Percentiles rank a stretch among this genome's conserved stretches.
Evolutionary conservation across 1,140 invertebrate genomes (phyloP).

Genomic region (Papilio dardanus): DNA sequence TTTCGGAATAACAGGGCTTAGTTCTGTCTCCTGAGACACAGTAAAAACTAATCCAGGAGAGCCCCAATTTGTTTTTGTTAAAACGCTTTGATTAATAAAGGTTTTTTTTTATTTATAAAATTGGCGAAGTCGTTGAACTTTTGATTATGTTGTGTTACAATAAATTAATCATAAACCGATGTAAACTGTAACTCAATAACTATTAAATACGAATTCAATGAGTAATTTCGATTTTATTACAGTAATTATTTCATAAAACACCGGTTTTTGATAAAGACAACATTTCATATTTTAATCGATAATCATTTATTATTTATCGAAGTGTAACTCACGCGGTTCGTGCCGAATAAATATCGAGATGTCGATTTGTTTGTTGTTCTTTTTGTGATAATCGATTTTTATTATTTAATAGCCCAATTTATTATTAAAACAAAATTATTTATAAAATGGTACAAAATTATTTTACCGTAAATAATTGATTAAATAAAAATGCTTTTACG

Average conservation of each 20-base stretch:
- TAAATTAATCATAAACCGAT: background rate
- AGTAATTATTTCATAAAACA: constrained; percentile 47
- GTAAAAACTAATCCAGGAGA: too few species aligned
- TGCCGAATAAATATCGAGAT: constrained; percentile 14
- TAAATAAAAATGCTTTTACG: background rate
- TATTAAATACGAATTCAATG: constrained; percentile 32
- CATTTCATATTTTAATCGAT: constrained; percentile 38
- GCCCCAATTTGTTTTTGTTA: too few species aligned
- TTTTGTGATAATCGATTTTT: constrained; percentile 24
- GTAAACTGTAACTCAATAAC: constrained; percentile 32
- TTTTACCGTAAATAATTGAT: constrained; percentile 17
- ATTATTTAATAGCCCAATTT: constrained; percentile 10
- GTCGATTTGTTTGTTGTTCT: constrained; percentile 35
- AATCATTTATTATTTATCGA: constrained; percentile 39
- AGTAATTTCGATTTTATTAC: constrained; percentile 44
- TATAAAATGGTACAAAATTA: background rate
- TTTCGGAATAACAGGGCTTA: too few species aligned
- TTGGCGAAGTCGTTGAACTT: background rate
- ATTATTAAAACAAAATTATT: constrained; percentile 28
- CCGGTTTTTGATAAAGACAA: constrained; percentile 40
- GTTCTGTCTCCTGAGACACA: too few species aligned
- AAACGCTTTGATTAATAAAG: too few species aligned
- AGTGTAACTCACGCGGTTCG: background rate
- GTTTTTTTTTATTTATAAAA: too few species aligned
- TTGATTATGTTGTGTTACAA: background rate